phyloP scores from a whole-genome alignment of 2,888 invertebrate species.

The Mechanitis mazaeus region DNA sequence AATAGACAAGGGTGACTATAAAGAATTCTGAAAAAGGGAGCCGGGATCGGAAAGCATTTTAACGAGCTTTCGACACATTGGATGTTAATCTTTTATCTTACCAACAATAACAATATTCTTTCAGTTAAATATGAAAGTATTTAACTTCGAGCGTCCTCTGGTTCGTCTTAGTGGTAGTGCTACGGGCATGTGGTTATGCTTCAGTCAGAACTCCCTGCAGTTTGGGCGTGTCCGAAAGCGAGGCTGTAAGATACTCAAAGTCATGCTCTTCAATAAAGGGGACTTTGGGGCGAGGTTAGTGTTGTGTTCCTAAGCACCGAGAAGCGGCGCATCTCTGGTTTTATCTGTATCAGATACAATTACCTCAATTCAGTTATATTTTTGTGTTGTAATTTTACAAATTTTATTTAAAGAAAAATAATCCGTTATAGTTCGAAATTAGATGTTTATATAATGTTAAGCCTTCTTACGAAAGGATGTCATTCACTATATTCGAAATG shows the following conservation, averaged over 20 bases:
- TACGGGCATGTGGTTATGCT: slow-evolving; percentile 59
- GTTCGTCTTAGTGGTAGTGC: slow-evolving; percentile 63
- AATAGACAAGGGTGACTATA: no score
- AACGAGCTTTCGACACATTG: no score
- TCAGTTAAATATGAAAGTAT: slow-evolving; percentile 65
- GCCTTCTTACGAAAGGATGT: no score
- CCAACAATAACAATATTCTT: slow-evolving; percentile 23
- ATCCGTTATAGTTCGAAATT: background rate
- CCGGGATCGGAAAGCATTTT: no score
- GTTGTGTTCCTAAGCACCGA: background rate
- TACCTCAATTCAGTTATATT: no score
- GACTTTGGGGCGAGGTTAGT: slow-evolving; percentile 62
- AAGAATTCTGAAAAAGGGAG: no score
- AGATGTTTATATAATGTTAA: background rate
- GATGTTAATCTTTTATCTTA: no score
- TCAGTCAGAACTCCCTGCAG: slow-evolving; percentile 64
- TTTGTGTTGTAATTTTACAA: no score
- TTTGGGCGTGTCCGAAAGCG: slow-evolving; percentile 66
- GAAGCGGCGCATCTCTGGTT: no score
- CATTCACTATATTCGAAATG: no score
- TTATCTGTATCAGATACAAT: no score
- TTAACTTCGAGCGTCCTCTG: slow-evolving; percentile 55
- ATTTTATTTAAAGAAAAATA: no score
- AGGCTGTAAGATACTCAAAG: slow-evolving; percentile 62
- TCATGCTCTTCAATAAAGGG: slow-evolving; percentile 65